phyloP scores from a whole-genome alignment of 2,888 invertebrate genomes.

The Anticlea derivata region DNA sequence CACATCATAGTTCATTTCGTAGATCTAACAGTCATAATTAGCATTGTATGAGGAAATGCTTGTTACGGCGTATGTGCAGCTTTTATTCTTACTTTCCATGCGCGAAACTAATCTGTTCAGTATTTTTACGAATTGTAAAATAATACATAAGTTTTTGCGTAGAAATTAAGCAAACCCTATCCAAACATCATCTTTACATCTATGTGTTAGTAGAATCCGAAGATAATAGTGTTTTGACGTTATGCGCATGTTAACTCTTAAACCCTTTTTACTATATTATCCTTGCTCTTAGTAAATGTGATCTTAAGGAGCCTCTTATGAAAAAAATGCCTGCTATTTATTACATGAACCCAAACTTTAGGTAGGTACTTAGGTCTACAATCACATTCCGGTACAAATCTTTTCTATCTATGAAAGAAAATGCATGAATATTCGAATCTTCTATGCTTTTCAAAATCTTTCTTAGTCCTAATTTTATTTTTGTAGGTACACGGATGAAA shows the following conservation, averaged over 20 bases:
- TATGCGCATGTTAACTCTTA: constrained; percentile 19
- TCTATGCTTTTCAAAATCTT: too few species aligned
- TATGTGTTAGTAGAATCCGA: constrained; percentile 6
- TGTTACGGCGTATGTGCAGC: constrained; percentile 8
- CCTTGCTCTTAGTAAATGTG: too few species aligned
- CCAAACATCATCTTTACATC: constrained; percentile 9
- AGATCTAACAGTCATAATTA: constrained; percentile 5
- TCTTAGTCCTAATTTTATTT: too few species aligned
- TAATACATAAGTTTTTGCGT: neutral
- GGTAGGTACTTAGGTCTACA: neutral
- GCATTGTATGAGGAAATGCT: constrained; percentile 24
- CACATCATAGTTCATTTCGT: constrained; percentile 60
- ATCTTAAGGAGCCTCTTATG: too few species aligned
- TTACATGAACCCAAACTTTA: neutral
- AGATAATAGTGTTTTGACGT: neutral
- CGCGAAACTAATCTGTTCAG: constrained; percentile 1
- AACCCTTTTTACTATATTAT: too few species aligned
- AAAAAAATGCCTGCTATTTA: neutral
- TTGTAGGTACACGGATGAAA: too few species aligned
- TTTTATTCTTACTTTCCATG: constrained; percentile 11
- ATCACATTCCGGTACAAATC: neutral
- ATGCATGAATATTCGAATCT: neutral
- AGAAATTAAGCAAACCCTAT: constrained; percentile 3
- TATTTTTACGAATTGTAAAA: neutral
- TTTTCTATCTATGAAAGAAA: constrained; percentile 4